phyloP scores from a whole-genome alignment of 2,113 vertebrate species.

The Eonycteris spelaea region DNA sequence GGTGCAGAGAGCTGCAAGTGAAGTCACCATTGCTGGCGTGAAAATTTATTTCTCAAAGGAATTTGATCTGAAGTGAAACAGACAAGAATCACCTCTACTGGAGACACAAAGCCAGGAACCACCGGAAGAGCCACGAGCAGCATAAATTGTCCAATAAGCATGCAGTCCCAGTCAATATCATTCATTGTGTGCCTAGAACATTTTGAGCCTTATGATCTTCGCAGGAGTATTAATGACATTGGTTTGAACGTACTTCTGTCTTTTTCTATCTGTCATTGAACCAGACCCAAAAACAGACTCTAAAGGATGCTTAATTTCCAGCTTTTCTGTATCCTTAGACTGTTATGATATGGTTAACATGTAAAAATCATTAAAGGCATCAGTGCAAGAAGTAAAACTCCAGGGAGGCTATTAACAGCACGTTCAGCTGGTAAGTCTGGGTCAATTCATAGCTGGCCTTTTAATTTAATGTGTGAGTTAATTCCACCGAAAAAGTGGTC shows the following conservation, averaged over 20 bases:
- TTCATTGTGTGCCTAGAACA: neutral
- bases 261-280: neutral
- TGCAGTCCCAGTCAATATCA: neutral
- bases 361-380: neutral
- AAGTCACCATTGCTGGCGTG: neutral
- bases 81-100: neutral
- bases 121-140: neutral
- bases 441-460: neutral
- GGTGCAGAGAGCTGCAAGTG: neutral
- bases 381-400: neutral
- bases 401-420: neutral
- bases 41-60: neutral
- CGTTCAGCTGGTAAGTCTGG: neutral
- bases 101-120: neutral
- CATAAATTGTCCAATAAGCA: neutral
- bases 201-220: neutral
- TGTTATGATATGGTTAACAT: neutral
- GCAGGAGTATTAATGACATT: neutral
- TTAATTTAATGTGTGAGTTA: neutral
- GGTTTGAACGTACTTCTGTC: neutral
- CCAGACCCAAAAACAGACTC: neutral
- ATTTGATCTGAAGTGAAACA: neutral
- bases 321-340: neutral
- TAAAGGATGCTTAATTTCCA: neutral
- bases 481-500: neutral